Conservation (phyloP, 1,140 invertebrate genomes). For the Plutomurus gul region DNA sequence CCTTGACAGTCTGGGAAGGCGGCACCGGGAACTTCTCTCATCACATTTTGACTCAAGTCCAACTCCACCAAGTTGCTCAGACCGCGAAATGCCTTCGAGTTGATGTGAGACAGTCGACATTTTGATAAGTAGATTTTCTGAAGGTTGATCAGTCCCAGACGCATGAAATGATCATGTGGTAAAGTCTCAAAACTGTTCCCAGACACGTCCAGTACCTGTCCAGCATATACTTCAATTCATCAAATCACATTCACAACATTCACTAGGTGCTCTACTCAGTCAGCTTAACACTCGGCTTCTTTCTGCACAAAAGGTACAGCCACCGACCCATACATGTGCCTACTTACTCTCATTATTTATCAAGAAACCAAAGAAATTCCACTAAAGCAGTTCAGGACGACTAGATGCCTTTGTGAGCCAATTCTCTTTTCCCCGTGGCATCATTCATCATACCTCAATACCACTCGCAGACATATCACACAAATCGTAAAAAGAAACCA, state of each 20-base stretch:
- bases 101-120: constrained; percentile 75
- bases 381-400: too few relatives aligned
- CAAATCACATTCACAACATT: background rate
- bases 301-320: background rate
- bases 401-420: too few relatives aligned
- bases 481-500: too few relatives aligned
- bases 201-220: constrained; percentile 83
- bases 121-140: constrained; percentile 80
- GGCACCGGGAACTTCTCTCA: constrained; percentile 74
- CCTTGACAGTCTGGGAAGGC: constrained; percentile 76
- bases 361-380: too few relatives aligned
- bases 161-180: constrained; percentile 74
- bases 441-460: background rate
- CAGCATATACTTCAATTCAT: constrained; percentile 5
- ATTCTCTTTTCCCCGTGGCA: too few relatives aligned
- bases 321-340: too few relatives aligned
- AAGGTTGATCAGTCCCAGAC: constrained; percentile 78
- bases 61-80: constrained; percentile 85
- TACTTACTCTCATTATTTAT: too few relatives aligned
- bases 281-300: background rate
- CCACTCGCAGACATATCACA: too few relatives aligned
- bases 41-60: constrained; percentile 79
- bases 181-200: constrained; percentile 78
- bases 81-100: constrained; percentile 76
- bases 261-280: background rate